These are phyloP conservation scores for Lethocerus indicus DNA, from an alignment of 1,140 invertebrate genomes.

Conservation along the genomic window DNA sequence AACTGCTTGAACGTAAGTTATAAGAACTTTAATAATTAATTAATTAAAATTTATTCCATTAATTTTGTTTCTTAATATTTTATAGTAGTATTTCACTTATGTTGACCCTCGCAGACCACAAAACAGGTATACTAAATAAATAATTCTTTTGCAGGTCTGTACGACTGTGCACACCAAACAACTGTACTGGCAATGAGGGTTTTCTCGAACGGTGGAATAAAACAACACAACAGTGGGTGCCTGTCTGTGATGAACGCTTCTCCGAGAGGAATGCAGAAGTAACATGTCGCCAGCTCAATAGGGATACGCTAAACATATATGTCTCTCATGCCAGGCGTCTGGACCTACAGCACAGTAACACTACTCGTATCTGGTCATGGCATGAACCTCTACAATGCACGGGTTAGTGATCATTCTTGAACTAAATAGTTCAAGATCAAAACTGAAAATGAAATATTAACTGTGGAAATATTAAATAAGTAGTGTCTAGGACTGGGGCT, in stretches of 20 bases:
- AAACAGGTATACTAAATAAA: no score
- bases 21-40: background rate
- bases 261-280: conserved; percentile 89
- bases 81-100: background rate
- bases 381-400: conserved; percentile 71
- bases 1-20: no score
- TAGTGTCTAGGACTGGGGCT: no score
- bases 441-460: no score
- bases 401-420: conserved; percentile 30
- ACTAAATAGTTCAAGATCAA: no score
- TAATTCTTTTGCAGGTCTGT: conserved; percentile 32
- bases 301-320: conserved; percentile 74
- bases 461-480: no score
- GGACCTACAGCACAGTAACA: conserved; percentile 69
- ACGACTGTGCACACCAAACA: conserved; percentile 52
- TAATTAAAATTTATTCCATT: background rate
- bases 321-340: conserved; percentile 61
- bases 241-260: conserved; percentile 89
- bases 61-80: background rate
- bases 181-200: conserved; percentile 52
- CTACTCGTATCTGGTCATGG: conserved; percentile 80
- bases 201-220: conserved; percentile 92
- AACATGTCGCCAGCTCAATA: conserved; percentile 85
- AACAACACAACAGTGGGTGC: conserved; percentile 90
- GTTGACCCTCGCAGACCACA: no score